A percentile compares a stretch with the other conserved stretches of the same genome.
These are phyloP conservation scores for Styela clava DNA, from an alignment of 23 tunicate genomes.

Conservation along the genomic window DNA sequence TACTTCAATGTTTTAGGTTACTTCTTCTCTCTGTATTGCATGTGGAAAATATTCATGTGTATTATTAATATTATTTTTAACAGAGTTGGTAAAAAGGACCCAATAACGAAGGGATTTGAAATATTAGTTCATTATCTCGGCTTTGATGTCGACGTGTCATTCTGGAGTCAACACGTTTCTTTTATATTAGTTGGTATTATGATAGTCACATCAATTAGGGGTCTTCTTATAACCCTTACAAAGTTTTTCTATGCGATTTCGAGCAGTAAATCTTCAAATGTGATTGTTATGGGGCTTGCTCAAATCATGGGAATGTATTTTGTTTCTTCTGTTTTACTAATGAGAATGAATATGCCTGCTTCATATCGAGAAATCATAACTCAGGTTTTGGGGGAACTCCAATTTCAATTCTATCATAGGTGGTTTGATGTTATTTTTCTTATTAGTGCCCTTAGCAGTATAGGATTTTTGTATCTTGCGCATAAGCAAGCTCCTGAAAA, in stretches of 20 bases:
- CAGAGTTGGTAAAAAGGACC: conserved; percentile 97
- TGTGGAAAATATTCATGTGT: conserved; percentile 98
- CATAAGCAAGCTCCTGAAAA: conserved; percentile 99
- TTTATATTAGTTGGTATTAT: conserved; percentile 89
- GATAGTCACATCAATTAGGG: conserved; percentile 95
- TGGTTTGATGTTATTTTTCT: conserved; percentile 98
- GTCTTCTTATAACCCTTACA: conserved; percentile 83
- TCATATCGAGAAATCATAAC: conserved; percentile 88
- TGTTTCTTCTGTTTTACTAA: conserved; percentile 87
- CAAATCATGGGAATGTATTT: conserved; percentile 99
- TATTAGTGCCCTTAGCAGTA: conserved; percentile 88
- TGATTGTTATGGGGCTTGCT: conserved; percentile 93
- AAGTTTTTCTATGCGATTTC: conserved; percentile 99
- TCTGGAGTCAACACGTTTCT: conserved; percentile 95
- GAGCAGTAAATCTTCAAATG: conserved; percentile 90
- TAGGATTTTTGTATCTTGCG: conserved; percentile 90
- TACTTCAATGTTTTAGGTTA: conserved; percentile 95
- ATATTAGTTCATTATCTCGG: conserved; percentile 86
- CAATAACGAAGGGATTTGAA: conserved; percentile 82
- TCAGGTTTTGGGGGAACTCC: conserved; percentile 88
- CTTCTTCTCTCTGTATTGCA: conserved; percentile 94
- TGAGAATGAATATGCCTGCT: conserved; percentile 99
- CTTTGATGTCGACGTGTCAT: conserved; percentile 73
- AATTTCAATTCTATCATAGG: conserved; percentile 94
- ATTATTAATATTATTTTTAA: conserved; percentile 96